Evolutionary conservation across 2,888 invertebrate genomes (phyloP).

Genomic region (Drosophila quinaria): DNA sequence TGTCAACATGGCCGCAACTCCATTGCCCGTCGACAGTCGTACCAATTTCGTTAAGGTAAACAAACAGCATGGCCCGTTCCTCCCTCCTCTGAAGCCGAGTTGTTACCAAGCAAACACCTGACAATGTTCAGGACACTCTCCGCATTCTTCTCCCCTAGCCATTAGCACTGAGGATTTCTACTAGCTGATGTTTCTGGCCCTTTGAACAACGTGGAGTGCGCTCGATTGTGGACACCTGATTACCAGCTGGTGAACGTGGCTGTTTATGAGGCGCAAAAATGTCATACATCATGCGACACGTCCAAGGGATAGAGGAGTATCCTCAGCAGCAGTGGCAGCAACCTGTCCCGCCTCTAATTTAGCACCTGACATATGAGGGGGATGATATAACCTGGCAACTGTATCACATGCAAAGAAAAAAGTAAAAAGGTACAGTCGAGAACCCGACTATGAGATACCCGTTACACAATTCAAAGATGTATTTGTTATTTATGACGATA

Average conservation of each 20-base stretch:
- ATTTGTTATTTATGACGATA: not conserved
- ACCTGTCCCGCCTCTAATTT: conserved; percentile 36
- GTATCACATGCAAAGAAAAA: conserved; percentile 34
- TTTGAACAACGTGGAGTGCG: conserved; percentile 38
- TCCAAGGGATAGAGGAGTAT: conserved; percentile 11
- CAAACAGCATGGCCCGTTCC: conserved; percentile 48
- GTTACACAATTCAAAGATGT: not conserved
- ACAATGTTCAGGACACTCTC: not conserved
- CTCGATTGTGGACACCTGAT: conserved; percentile 60
- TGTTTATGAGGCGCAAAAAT: conserved; percentile 81
- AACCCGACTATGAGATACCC: not conserved
- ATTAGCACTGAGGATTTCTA: not conserved
- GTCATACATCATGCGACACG: conserved; percentile 76
- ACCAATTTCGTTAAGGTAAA: conserved; percentile 74
- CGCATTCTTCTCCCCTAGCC: not conserved
- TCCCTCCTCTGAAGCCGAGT: not conserved
- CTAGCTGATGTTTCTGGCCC: conserved; percentile 5
- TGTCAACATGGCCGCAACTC: conserved; percentile 69
- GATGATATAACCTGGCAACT: conserved; percentile 39
- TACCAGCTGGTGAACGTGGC: conserved; percentile 57
- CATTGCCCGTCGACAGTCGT: conserved; percentile 45
- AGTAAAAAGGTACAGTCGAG: not conserved
- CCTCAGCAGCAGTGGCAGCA: conserved; percentile 2
- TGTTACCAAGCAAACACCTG: conserved; percentile 27
- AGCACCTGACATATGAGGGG: conserved; percentile 39